Conservation (phyloP, 2,113 vertebrate species). For the Ploceus nigricollis region DNA sequence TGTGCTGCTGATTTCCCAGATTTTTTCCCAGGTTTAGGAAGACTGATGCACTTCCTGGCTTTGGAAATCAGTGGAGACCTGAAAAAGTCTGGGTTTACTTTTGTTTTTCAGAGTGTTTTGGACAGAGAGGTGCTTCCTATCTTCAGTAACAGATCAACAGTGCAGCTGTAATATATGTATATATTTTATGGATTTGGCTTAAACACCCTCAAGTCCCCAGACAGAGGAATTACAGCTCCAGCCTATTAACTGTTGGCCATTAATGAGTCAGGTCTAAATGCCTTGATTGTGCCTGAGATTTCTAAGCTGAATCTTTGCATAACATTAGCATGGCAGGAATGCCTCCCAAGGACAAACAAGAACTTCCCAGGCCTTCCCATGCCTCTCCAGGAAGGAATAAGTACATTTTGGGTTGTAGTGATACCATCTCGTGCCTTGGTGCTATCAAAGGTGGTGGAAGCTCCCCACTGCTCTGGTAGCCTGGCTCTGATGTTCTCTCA, state of each 20-base stretch:
- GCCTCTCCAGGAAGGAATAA: not conserved
- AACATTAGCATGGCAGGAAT: not conserved
- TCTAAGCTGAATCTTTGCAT: not conserved
- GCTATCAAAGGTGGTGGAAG: not conserved
- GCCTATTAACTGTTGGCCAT: not conserved
- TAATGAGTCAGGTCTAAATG: not conserved
- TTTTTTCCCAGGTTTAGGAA: not conserved
- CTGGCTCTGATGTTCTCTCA: not conserved
- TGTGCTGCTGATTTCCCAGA: not conserved
- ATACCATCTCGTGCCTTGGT: not conserved
- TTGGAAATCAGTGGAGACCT: not conserved
- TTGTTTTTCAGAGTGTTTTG: not conserved
- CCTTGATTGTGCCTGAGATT: not conserved
- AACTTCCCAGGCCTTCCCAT: not conserved
- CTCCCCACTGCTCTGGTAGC: constrained; percentile 5
- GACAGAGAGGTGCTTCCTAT: not conserved
- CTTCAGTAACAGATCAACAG: not conserved
- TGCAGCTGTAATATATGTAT: not conserved
- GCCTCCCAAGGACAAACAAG: not conserved
- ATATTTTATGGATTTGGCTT: not conserved
- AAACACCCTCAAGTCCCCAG: not conserved
- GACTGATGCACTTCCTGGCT: not conserved
- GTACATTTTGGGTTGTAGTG: not conserved
- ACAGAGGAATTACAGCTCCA: not conserved
- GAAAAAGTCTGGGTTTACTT: not conserved